Base-by-base conservation (phyloP, 2,888 invertebrate species). In the Leptopterna dolabrata region DNA sequence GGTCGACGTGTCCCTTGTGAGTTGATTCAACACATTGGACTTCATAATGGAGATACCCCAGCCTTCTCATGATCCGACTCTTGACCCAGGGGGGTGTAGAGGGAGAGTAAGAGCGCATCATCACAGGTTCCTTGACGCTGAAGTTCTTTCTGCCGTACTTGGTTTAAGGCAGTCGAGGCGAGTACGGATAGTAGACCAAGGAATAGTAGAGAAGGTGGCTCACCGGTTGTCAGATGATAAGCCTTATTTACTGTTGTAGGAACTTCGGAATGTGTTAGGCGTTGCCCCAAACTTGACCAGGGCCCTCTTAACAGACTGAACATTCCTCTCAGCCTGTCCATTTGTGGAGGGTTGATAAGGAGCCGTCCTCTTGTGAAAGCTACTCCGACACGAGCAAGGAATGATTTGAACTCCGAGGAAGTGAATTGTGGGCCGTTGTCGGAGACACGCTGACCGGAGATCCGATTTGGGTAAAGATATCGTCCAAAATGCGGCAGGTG, bases 301-400 rank as follows among this genome's bases (percentile, higher is more conserved):
- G n/a, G 80, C 76, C 30, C 30, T 87, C 76, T 88, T 88, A 14
- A 88, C 51, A 14, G 84, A 83, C 45, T 88, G 88, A 11, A 84
- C 84, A 30, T 41, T 82, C 6, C 76, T 51, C 47, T 88, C 83
- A 29, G 87, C 83, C 71, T 88, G 86, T 16, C 83, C 87, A 36
- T 88, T 88, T 14, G 88, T 78, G 24, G 30, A 41, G 24, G 87
- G 88, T 36, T 88, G 88, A 43, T 87, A 84, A 7, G 84, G 87
- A 19, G 88, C 87, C 29, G 87, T 84, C 13, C 14, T 76, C 41
- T 82, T 80, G 47, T 87, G 87, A 27, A 87, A 51, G n/a, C 45
- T n/a, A 88, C 87, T 11, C 87, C 71, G 27, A 30, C 9, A 11
- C 0, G 30, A 9, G 36, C 47, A 14, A 88, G 45, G 43, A 88